phyloP scores from a whole-genome alignment of 2,113 vertebrate genomes.

The Crotophaga sulcirostris region DNA sequence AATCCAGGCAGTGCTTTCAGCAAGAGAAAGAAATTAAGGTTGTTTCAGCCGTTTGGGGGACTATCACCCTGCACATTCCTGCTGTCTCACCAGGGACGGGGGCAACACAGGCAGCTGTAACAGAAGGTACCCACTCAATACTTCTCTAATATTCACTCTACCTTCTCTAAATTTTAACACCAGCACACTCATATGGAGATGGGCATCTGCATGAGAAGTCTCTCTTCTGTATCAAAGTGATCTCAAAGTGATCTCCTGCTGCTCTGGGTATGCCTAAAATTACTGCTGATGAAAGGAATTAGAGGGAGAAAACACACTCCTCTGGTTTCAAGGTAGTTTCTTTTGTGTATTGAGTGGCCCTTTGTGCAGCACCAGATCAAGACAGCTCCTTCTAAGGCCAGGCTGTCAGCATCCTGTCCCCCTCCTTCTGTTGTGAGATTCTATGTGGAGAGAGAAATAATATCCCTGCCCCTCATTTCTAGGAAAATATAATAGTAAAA shows the following conservation, averaged over 20 bases:
- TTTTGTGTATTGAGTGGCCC: background rate
- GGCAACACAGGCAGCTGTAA: background rate
- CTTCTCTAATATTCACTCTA: too few species aligned
- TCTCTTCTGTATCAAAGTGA: background rate
- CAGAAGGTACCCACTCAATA: background rate
- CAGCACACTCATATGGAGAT: background rate
- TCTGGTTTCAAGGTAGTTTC: background rate
- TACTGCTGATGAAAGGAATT: background rate
- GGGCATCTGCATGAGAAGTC: background rate
- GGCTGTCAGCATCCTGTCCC: background rate
- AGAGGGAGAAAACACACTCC: background rate
- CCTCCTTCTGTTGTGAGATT: background rate
- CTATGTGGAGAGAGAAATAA: background rate
- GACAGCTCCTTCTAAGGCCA: background rate
- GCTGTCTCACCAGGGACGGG: background rate
- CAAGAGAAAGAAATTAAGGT: background rate
- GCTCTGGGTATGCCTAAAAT: conserved; percentile 4
- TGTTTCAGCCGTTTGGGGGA: background rate
- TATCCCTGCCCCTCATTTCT: background rate
- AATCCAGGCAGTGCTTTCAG: background rate
- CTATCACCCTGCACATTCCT: background rate
- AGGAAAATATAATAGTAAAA: background rate
- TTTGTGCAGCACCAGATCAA: background rate
- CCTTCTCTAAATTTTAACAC: background rate
- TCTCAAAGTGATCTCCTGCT: background rate